phyloP scores from a whole-genome alignment of 2,888 invertebrate species.

The Philereme vetulata region DNA sequence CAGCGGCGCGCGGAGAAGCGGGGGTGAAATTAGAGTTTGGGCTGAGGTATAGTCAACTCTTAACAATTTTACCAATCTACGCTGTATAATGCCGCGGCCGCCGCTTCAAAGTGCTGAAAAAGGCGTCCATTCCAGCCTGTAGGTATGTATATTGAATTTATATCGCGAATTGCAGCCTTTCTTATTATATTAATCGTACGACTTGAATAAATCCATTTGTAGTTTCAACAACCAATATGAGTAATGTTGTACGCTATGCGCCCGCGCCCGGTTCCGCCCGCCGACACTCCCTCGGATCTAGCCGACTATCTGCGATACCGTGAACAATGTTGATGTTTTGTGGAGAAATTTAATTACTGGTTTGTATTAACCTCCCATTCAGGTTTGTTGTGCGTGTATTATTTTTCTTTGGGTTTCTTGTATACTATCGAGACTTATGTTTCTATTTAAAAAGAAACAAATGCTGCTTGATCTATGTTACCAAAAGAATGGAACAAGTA shows the following conservation, averaged over 20 bases:
- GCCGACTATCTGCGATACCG: slow-evolving; percentile 63
- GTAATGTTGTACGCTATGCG: slow-evolving; percentile 63
- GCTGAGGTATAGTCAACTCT: too few relatives aligned
- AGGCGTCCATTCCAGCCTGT: too few relatives aligned
- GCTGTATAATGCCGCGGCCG: too few relatives aligned
- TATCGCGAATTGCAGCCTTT: slow-evolving; percentile 8
- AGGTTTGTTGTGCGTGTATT: slow-evolving; percentile 7
- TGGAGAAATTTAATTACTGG: slow-evolving; percentile 36
- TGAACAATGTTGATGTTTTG: slow-evolving; percentile 50
- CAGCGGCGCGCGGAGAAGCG: too few relatives aligned
- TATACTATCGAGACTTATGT: background rate
- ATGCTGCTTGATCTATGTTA: too few relatives aligned
- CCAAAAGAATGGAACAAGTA: too few relatives aligned
- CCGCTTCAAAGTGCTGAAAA: too few relatives aligned
- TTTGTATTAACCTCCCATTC: slow-evolving; percentile 10
- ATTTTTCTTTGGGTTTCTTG: background rate
- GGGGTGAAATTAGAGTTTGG: too few relatives aligned
- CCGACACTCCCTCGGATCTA: slow-evolving; percentile 68
- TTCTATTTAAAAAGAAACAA: too few relatives aligned
- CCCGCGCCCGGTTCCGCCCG: slow-evolving; percentile 65
- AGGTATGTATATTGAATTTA: too few relatives aligned
- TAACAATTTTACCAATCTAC: too few relatives aligned
- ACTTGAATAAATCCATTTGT: slow-evolving; percentile 32
- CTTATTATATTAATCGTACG: slow-evolving; percentile 5
- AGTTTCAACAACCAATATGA: slow-evolving; percentile 48